phyloP scores from a whole-genome alignment of 2,797 vertebrate genomes.

The Bradypus variegatus region DNA sequence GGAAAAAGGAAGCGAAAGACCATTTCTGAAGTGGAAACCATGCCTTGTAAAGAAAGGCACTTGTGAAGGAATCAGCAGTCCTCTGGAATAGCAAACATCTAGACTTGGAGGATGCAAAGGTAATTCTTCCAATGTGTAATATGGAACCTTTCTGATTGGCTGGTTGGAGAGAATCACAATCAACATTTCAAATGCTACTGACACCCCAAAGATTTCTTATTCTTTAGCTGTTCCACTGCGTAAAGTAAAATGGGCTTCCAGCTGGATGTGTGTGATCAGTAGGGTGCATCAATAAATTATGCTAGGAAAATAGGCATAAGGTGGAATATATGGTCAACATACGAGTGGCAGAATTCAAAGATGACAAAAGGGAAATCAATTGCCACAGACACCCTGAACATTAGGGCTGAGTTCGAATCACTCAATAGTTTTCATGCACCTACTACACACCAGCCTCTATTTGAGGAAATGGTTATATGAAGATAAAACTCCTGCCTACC shows the following conservation, averaged over 20 bases:
- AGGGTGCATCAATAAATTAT: background rate
- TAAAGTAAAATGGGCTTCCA: background rate
- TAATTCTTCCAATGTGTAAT: background rate
- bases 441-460: background rate
- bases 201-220: slow-evolving; percentile 1
- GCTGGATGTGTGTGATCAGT: background rate
- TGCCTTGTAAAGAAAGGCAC: background rate
- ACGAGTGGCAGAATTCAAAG: slow-evolving; percentile 17
- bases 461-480: background rate
- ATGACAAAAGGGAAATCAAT: background rate
- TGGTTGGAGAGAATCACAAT: background rate
- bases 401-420: background rate
- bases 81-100: slow-evolving; percentile 29
- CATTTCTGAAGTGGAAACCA: slow-evolving; percentile 4
- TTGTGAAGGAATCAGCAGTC: slow-evolving; percentile 2
- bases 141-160: background rate
- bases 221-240: background rate
- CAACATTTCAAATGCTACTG: background rate
- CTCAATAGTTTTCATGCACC: background rate
- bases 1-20: too few relatives aligned
- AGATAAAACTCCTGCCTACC: background rate
- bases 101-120: slow-evolving; percentile 7
- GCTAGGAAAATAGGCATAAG: background rate
- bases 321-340: background rate
- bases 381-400: background rate